phyloP scores from a whole-genome alignment of 2,888 invertebrate genomes.

The Gasteruption jaculator region DNA sequence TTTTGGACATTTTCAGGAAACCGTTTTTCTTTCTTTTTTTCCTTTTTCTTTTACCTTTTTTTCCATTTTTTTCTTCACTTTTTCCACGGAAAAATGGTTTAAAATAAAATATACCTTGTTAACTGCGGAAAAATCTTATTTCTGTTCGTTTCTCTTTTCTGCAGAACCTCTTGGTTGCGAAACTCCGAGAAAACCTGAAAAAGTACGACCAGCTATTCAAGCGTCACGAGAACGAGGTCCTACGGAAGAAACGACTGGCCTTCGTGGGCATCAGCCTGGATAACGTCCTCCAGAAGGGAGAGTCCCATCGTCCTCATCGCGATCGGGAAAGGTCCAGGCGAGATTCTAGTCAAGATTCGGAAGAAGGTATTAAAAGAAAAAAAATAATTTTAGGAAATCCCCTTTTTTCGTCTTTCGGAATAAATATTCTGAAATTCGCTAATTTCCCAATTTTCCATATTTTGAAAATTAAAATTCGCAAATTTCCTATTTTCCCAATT shows the following conservation, averaged over 20 bases:
- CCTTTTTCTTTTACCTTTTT: no score
- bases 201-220: conserved; percentile 73
- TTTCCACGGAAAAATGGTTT: neutral
- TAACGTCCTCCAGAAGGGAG: conserved; percentile 60
- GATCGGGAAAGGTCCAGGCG: conserved; percentile 37
- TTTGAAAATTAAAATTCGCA: no score
- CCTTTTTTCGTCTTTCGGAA: no score
- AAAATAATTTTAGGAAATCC: no score
- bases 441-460: no score
- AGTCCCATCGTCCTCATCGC: conserved; percentile 30
- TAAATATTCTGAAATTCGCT: no score
- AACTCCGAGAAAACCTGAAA: conserved; percentile 69
- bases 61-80: neutral
- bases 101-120: conserved; percentile 1
- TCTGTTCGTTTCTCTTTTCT: conserved; percentile 25
- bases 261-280: conserved; percentile 72
- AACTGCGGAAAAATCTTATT: conserved; percentile 4
- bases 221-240: conserved; percentile 63
- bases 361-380: no score
- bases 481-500: no score
- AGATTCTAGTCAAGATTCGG: conserved; percentile 22
- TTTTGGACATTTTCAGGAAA: no score
- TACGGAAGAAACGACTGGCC: conserved; percentile 66
- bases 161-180: conserved; percentile 65
- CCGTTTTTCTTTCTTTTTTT: no score